A percentile compares a stretch with the other conserved stretches of the same genome.
Evolutionary conservation across 2,113 vertebrate genomes (phyloP).

Genomic region (Chunga burmeisteri): DNA sequence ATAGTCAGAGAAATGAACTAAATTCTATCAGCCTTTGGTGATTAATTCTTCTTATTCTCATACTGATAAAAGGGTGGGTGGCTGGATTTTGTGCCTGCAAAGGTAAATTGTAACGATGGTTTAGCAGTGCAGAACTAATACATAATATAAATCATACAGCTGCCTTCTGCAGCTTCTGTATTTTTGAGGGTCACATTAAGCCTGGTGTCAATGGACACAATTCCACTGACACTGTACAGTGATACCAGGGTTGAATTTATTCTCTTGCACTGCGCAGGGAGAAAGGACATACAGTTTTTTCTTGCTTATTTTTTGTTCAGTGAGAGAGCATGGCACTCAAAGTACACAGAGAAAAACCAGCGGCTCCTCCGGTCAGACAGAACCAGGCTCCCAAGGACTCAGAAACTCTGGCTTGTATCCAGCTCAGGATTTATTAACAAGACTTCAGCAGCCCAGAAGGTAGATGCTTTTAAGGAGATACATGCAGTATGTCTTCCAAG

Average conservation of each 20-base stretch:
- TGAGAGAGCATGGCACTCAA: not conserved
- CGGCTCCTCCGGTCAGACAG: not conserved
- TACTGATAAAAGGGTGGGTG: not conserved
- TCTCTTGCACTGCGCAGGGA: not conserved
- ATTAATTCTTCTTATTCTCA: not conserved
- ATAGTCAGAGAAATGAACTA: not conserved
- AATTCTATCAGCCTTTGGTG: not conserved
- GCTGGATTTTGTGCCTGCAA: not conserved
- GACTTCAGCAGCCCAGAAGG: not conserved
- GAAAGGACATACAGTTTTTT: not conserved
- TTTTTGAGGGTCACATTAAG: not conserved
- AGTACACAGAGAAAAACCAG: not conserved
- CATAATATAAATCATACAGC: not conserved
- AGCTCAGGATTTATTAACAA: not conserved
- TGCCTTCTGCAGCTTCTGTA: not conserved
- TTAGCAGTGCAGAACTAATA: not conserved
- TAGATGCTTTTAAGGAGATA: not conserved
- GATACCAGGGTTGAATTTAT: not conserved
- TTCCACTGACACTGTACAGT: not conserved
- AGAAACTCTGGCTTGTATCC: not conserved
- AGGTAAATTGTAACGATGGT: not conserved
- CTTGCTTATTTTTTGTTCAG: not conserved
- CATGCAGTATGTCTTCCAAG: not conserved
- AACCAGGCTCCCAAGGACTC: not conserved
- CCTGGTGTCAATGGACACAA: not conserved